Evolutionary conservation across 1,140 invertebrate genomes (phyloP), one percentile per base, ranked within the genome.

Genomic region (Platyscapa corneri): DNA sequence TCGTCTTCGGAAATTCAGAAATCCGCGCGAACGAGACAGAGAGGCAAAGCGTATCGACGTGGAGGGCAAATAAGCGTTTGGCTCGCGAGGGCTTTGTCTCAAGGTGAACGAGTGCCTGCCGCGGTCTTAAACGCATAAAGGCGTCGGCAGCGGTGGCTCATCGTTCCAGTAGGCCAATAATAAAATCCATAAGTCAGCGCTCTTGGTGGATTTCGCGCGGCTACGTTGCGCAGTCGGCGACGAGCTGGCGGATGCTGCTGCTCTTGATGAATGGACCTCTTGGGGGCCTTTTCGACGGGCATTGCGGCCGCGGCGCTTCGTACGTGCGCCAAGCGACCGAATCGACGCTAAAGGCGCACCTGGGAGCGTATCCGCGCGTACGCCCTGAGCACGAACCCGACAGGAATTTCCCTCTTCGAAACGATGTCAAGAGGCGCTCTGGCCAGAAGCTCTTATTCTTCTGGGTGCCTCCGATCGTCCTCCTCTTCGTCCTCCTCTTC

Each of bases 41-140:
- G n/a, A 53, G 37, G 30, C 16, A 14, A 39, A 32, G 1, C 20
- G 37, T 42, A 42, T 42, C 37, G 27, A n/a, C 1, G 20, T 10
- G 34, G n/a, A n/a, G 39, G 70, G 30, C 20, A 34, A 67, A 34
- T 32, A 67, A 30, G 8, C n/a, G 65, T 23, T 34, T 16, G 32
- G 32, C 14, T 49, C 74, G 46, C 74, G 53, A 56, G 53, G 53
- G 74, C 79, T 92, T n/a, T 92, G 92, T 92, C 90, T 92, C 91
- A 92, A 92, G 92, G 92, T 89, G 89, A 92, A 90, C 91, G 89
- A 90, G 90, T 74, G 49, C 6, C 3, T n/a, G 65, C 30, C 23
- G 37, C 78, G 64, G 16, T 46, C 60, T 42, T 86, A 85, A 89
- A 88, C 89, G 88, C 88, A 90, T 85, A 88, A 85, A 87, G 88